Base-by-base conservation (phyloP, 2,888 invertebrate genomes). In the Tineola bisselliella region DNA sequence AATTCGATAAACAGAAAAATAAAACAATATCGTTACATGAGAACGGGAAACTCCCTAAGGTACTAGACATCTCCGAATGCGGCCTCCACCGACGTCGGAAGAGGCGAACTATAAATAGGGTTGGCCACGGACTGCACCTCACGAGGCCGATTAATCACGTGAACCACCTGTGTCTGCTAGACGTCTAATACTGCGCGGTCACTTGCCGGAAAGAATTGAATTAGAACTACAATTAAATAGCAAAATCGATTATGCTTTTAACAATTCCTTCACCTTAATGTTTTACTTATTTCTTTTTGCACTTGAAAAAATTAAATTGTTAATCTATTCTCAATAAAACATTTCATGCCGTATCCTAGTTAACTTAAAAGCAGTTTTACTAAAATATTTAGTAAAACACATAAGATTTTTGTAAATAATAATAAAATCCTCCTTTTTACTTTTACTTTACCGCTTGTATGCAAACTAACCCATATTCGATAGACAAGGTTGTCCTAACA, bases 121-220 rank as follows among this genome's bases (percentile, higher is more conserved):
- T 69, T 69, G 73, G 68, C 68, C 70, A 70, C 70, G 71, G 69
- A 69, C 68, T 66, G 61, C 67, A 68, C 68, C 75, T 75, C 77
- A 69, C 67, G 67, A 69, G 72, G 69, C 73, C 77, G 75, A 82
- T 83, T 79, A 81, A 81, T 83, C 81, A 81, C 70, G 62, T 62
- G 66, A 68, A 71, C 77, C 80, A 82, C 81, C 62, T 62, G 62
- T 52, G 62, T 58, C 62, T 57, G 54, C 59, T 19, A 56, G 54
- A 19, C 33, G 33, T 33, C 31, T 33, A 17, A 33, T 33, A 17
- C 58, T 13, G 58, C 30, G 10, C 15, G 58, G 33, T 33, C 58
- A 58, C 58, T 33, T 58, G 18, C 33, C 33, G 56, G 56, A 33
- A 58, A 58, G 58, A 58, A 58, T 58, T 58, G 17, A 58, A 58